Base-by-base conservation (phyloP, 2,113 vertebrate species). In the Poeciliopsis retropinna region DNA sequence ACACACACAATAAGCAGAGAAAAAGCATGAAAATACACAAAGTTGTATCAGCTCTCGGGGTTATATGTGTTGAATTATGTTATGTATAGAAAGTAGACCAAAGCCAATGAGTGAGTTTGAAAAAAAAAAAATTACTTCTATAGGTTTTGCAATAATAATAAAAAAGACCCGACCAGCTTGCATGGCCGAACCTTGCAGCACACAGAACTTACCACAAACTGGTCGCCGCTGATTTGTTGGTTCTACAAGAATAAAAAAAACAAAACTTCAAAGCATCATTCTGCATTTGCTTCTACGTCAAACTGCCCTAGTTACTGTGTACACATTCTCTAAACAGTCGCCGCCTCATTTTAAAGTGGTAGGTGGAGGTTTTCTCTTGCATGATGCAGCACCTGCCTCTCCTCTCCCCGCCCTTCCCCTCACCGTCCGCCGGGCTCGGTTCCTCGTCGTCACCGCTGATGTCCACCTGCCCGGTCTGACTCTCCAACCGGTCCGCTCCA, bases 371-470 rank as follows among this genome's bases (percentile, higher is more conserved):
- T n/a, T 71, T 63, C 17, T 67, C 57, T 62, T 17, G 31, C 25
- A 7, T 2, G 44, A 22, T 57, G 19, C 72, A 22, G 78, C 86
- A 88, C 86, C 87, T 86, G 85, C 86, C 79, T 72, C 28, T 70
- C 70, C 31, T 69, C 68, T 75, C 72, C 22, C 78, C 27, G 31
- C 39, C 72, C 70, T 29, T 67, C 28, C 65, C 70, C 37, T 70
- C 85, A 12, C 75, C 84, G n/a, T 78, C 84, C 72, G 22, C 72
- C 70, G 29, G 64, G 51, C 37, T 64, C 5, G 78, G 27, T 87
- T 87, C 82, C 73, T 86, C 5, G 0, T 78, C 82, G 86, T 82
- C 83, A 89, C n/a, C 79, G 78, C 65, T 28, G 75, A 71, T 47
- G 76, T 60, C 60, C 79, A 31, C 62, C 25, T 25, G 73, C 31